Conservation (phyloP, 2,797 vertebrate species). For the Chaetophractus vellerosus region DNA sequence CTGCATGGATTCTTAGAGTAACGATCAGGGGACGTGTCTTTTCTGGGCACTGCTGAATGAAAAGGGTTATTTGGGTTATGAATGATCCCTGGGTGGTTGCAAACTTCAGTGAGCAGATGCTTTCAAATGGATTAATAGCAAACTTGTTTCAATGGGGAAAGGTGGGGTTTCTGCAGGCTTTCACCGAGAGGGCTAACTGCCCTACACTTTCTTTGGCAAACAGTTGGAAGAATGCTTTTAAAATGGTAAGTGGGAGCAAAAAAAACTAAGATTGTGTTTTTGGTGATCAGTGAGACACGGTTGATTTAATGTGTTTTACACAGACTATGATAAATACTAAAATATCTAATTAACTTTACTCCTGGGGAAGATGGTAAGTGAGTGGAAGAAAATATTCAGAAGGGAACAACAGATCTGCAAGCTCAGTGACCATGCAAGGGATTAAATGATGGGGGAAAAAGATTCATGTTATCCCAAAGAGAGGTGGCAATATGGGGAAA, state of each 20-base stretch:
- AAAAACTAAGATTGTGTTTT: background rate
- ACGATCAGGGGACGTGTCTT: background rate
- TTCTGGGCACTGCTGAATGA: background rate
- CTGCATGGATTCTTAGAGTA: background rate
- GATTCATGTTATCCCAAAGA: background rate
- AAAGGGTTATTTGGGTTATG: background rate
- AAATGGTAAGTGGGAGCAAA: background rate
- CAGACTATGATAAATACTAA: background rate
- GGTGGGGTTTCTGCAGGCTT: background rate
- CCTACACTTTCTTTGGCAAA: background rate
- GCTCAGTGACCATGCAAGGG: background rate
- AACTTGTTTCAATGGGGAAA: background rate
- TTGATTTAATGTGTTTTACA: background rate
- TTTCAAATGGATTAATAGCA: background rate
- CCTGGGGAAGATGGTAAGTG: background rate
- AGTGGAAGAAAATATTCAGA: background rate
- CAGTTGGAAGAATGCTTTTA: background rate
- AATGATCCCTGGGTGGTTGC: background rate
- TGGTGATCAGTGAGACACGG: background rate
- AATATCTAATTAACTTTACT: background rate
- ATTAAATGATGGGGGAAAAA: background rate
- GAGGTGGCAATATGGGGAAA: background rate
- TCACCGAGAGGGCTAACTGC: background rate
- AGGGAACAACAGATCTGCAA: background rate
- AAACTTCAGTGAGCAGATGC: background rate